A percentile compares a stretch with the other conserved stretches of the same genome.
Evolutionary conservation across 2,888 invertebrate species (phyloP).

Genomic region (Melanostoma mellinum): DNA sequence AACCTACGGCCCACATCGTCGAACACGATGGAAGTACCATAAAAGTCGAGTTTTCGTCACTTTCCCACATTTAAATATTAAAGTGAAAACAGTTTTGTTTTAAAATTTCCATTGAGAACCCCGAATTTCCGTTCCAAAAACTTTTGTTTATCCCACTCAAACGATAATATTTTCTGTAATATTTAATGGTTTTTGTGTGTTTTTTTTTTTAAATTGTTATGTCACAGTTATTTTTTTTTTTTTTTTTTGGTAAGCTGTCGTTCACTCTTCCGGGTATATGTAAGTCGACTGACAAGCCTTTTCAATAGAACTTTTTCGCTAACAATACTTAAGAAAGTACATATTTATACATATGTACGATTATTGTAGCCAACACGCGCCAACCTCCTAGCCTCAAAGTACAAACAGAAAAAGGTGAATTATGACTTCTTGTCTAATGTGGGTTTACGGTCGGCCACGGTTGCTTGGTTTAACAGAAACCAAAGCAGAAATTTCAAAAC

Average conservation of each 20-base stretch:
- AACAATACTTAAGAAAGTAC: not conserved
- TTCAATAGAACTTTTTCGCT: conserved; percentile 16
- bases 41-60: conserved; percentile 87
- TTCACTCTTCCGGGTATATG: conserved; percentile 27
- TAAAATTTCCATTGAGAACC: not conserved
- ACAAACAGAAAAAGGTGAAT: conserved; percentile 41
- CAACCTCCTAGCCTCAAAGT: conserved; percentile 27
- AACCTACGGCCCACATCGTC: conserved; percentile 83
- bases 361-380: conserved; percentile 4
- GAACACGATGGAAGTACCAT: conserved; percentile 87
- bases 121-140: not conserved
- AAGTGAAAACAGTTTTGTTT: not conserved
- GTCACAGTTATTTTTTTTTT: conserved; percentile 17
- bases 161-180: no score
- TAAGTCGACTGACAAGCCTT: conserved; percentile 38
- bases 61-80: conserved; percentile 83
- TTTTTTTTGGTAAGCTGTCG: conserved; percentile 16
- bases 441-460: conserved; percentile 34
- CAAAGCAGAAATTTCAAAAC: conserved; percentile 60
- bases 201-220: conserved; percentile 3
- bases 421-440: conserved; percentile 45
- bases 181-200: not conserved
- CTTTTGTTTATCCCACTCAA: not conserved
- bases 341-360: conserved; percentile 6
- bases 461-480: conserved; percentile 57